Conservation (phyloP, 1,140 invertebrate genomes). For the Plectrocnemia conspersa region DNA sequence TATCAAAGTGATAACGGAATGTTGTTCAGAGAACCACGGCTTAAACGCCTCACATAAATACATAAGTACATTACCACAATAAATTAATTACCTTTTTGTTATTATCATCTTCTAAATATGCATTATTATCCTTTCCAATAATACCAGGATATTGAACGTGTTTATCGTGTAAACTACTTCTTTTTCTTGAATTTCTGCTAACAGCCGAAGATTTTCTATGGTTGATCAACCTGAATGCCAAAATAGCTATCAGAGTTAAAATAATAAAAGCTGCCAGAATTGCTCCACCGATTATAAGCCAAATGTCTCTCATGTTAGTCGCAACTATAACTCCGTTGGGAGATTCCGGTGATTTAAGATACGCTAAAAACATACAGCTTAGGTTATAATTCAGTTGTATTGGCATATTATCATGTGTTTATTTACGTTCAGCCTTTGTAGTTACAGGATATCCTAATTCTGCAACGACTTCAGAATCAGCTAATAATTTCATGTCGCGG, state of each 20-base stretch:
- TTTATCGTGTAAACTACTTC: conserved; percentile 30
- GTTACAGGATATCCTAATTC: conserved; percentile 70
- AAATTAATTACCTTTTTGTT: conserved; percentile 24
- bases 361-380: conserved; percentile 56
- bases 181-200: conserved; percentile 11
- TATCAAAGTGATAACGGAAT: too few species aligned
- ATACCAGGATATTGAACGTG: conserved; percentile 29
- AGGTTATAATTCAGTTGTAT: not conserved
- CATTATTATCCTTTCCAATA: conserved; percentile 26
- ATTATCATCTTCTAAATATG: conserved; percentile 24
- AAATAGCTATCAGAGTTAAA: conserved; percentile 55
- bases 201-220: conserved; percentile 41
- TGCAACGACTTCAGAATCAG: conserved; percentile 66
- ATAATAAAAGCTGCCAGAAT: conserved; percentile 59
- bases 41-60: not conserved
- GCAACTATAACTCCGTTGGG: conserved; percentile 56
- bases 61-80: not conserved
- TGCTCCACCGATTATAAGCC: conserved; percentile 59
- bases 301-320: conserved; percentile 53
- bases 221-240: conserved; percentile 56
- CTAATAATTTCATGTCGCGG: conserved; percentile 70
- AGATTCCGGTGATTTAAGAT: conserved; percentile 61
- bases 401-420: not conserved
- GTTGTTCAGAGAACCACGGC: too few species aligned
- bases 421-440: conserved; percentile 78